A percentile compares a stretch with the other conserved stretches of the same genome.
These are phyloP conservation scores for Salpingus planirostris DNA, from an alignment of 2,888 invertebrate genomes.

Conservation along the genomic window DNA sequence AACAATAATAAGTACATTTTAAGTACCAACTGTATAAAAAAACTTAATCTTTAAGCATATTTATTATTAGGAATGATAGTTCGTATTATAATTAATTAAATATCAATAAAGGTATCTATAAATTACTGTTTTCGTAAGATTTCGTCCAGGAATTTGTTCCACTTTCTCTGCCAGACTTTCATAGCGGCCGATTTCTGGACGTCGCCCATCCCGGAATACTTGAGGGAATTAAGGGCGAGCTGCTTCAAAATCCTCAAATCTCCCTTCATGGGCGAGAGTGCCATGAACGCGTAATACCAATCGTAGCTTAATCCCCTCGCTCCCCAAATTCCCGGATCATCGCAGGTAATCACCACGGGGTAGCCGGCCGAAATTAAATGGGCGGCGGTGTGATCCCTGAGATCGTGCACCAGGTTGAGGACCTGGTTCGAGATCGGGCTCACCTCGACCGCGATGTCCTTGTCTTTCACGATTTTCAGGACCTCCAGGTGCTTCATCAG, in stretches of 20 bases:
- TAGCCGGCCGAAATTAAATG: constrained; percentile 54
- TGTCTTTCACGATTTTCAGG: constrained; percentile 47
- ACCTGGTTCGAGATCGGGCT: constrained; percentile 71
- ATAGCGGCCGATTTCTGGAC: constrained; percentile 45
- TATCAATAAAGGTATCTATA: too few relatives aligned
- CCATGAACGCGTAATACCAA: constrained; percentile 70
- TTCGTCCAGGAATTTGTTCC: too few relatives aligned
- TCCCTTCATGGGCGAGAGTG: constrained; percentile 55
- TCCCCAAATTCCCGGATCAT: constrained; percentile 70
- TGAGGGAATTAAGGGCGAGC: constrained; percentile 65
- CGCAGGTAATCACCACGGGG: constrained; percentile 66
- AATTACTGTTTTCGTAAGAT: too few relatives aligned
- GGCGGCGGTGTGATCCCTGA: constrained; percentile 67
- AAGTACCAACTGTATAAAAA: too few relatives aligned
- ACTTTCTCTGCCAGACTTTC: constrained; percentile 46
- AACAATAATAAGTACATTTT: too few relatives aligned
- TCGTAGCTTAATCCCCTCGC: constrained; percentile 64
- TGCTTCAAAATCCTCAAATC: constrained; percentile 65
- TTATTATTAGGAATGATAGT: too few relatives aligned
- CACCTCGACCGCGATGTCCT: constrained; percentile 62
- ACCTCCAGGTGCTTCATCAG: constrained; percentile 62
- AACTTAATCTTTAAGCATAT: too few relatives aligned
- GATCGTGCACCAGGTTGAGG: constrained; percentile 58
- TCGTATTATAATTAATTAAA: too few relatives aligned
- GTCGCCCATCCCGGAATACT: constrained; percentile 51